Base-by-base conservation (phyloP, 2,797 vertebrate species). In the Epinephelus coioides region DNA sequence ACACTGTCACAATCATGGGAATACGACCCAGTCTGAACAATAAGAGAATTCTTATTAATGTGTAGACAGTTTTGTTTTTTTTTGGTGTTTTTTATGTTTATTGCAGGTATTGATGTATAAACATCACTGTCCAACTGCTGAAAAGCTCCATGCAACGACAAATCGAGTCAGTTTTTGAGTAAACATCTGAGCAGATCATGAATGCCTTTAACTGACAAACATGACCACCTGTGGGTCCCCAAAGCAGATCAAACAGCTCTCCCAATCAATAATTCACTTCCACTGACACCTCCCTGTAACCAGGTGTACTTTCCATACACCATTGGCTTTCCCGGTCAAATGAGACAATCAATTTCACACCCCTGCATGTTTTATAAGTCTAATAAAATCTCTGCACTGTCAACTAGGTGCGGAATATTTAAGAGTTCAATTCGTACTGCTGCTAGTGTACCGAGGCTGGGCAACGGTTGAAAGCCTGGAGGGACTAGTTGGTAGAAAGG, bases 401-500 rank as follows among this genome's bases (percentile, higher is more conserved):
- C 81, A 88, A 75, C 66, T 62, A 46, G 69, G 49, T 30, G 57
- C 43, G 69, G 87, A 80, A 90, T 87, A 88, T 89, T 83, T 89
- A 86, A 81, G 82, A 80, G 67, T 85, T 83, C 80, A 80, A 67
- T 85, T 88, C 51, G 63, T 44, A 13, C 13, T 4, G 67, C 54
- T 54, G 79, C 59, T 61, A 50, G 70, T 68, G 75, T 55, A 72
- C 25, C 1, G 18, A 76, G 61, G 73, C 65, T n/a, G 57, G 64
- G 78, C 55, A 85, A 25, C 17, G 49, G 81, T 38, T 77, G 78
- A 73, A 63, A 79, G 72, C 60, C 82, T 71, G 65, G n/a, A 83
- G 86, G 78, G 75, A 80, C 40, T 56, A 21, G 77, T 60, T 69
- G 84, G 73, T 47, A 71, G 86, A 93, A 94, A 94, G 92, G 93